Percentiles rank a stretch among this genome's conserved stretches.
Conservation (phyloP, 2,113 vertebrate species). For the Odocoileus hemionus region DNA sequence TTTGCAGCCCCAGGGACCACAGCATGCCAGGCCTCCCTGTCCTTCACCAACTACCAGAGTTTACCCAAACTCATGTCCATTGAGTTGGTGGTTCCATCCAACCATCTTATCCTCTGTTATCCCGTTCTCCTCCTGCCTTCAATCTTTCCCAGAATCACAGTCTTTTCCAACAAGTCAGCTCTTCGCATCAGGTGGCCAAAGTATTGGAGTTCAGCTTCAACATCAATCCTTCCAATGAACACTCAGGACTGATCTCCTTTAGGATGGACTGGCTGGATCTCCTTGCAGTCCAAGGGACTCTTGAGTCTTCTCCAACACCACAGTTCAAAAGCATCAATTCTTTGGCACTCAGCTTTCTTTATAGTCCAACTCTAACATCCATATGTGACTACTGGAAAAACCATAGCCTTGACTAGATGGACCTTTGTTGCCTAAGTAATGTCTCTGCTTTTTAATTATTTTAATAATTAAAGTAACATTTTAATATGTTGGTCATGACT, state of each 20-base stretch:
- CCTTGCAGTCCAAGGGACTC: background rate
- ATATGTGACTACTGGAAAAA: background rate
- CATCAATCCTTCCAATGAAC: background rate
- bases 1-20: background rate
- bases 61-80: background rate
- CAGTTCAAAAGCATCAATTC: background rate
- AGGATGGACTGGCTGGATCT: background rate
- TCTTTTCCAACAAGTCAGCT: background rate
- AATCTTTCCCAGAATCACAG: rapidly evolving
- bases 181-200: rapidly evolving
- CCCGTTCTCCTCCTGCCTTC: background rate
- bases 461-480: too few relatives aligned
- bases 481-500: too few relatives aligned
- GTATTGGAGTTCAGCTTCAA: background rate
- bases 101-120: background rate
- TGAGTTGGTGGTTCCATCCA: background rate
- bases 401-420: background rate
- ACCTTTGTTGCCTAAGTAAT: background rate
- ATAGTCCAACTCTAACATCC: background rate
- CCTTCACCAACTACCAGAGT: background rate
- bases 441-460: background rate
- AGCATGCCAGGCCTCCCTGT: background rate
- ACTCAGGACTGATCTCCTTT: background rate
- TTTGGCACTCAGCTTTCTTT: background rate
- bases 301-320: background rate